Base-by-base conservation (phyloP, 2,888 invertebrate genomes). In the Oligia fasciuncula region DNA sequence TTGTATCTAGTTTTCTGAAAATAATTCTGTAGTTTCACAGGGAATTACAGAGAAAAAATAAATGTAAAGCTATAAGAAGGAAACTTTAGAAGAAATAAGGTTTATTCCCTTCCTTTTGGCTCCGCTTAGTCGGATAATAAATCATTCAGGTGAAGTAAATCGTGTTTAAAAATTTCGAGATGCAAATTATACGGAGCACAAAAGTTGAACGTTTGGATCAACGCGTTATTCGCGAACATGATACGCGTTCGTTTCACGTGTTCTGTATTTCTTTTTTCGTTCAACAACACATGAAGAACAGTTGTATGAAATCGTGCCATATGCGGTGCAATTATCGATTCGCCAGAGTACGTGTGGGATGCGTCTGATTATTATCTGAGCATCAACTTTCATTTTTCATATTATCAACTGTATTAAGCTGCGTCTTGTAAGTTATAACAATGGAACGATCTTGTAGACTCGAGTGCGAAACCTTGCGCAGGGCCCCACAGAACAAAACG, bases 301-400 rank as follows among this genome's bases (percentile, higher is more conserved):
- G 78, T 87, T 83, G 79, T 81, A 80, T 81, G 76, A 79, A 84
- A 88, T 71, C 81, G 76, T 73, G 69, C 81, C 83, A 84, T 82
- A 79, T 88, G 87, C 77, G 71, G 14, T 82, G 84, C 79, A 84
- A 80, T 89, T 85, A 88, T 87, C 84, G 84, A 89, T 89, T 84
- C 80, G 79, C 74, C 79, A 77, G 79, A 84, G 72, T 83, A 85
- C 85, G 79, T 77, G 87, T 89, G 84, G 85, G 85, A 88, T 85
- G 80, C 80, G 84, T 80, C 80, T 54, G 81, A 84, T 89, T 80
- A 79, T 87, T 80, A 89, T 87, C 86, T 84, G 66, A 81, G 67
- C 80, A 81, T 77, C 76, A 80, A 84, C 88, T 87, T 87, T 87
- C 84, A 74, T 81, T 88, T 86, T 88, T 88, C 85, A 88, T 81